Percentiles rank a stretch among this genome's conserved stretches.
Conservation (phyloP, 2,888 invertebrate species). For the Heliconius aoede region DNA sequence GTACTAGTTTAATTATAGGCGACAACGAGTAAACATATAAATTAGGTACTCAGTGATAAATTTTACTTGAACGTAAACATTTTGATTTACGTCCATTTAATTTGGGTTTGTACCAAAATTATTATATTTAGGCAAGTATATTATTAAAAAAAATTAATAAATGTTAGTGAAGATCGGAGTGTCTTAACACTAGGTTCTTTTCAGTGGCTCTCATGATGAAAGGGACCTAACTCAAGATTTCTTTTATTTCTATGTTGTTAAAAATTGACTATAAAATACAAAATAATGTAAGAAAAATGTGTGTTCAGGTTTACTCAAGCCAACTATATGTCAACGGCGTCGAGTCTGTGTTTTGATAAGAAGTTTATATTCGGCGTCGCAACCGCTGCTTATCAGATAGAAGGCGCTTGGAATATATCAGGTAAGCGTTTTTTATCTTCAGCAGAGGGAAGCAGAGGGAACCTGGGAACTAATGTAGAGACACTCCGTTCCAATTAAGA, state of each 20-base stretch:
- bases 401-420: slow-evolving; percentile 82
- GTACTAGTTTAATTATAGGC: background rate
- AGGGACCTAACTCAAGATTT: too few relatives aligned
- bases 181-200: background rate
- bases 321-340: background rate
- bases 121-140: background rate
- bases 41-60: background rate
- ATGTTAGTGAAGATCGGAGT: background rate
- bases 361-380: slow-evolving; percentile 76
- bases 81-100: background rate
- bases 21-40: background rate
- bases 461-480: background rate
- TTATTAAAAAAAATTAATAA: background rate
- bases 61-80: background rate
- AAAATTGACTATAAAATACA: too few relatives aligned
- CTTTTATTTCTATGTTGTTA: too few relatives aligned
- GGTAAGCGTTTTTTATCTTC: slow-evolving; percentile 56
- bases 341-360: slow-evolving; percentile 65
- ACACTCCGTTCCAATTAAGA: background rate
- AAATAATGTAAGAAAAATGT: background rate
- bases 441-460: too few relatives aligned
- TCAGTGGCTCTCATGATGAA: too few relatives aligned
- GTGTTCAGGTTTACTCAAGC: slow-evolving; percentile 15
- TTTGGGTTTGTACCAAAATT: background rate
- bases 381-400: slow-evolving; percentile 81